phyloP scores from a whole-genome alignment of 2,888 invertebrate species.

The Augiades crinisus region DNA sequence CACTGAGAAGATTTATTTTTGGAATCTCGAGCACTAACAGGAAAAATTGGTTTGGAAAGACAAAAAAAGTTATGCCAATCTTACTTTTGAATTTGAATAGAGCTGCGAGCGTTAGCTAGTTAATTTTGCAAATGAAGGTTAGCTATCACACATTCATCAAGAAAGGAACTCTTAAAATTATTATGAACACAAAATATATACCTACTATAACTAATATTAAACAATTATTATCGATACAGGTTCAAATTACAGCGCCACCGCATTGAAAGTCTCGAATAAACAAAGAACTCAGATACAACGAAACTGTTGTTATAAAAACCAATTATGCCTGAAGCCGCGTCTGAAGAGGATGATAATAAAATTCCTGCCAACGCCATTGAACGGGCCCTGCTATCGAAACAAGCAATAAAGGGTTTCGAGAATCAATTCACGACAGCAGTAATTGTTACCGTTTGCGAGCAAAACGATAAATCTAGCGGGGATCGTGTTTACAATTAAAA shows the following conservation, averaged over 20 bases:
- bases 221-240: background rate
- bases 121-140: too few relatives aligned
- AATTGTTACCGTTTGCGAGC: conserved; percentile 37
- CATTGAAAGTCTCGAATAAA: conserved; percentile 21
- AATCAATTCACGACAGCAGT: conserved; percentile 37
- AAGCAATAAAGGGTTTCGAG: conserved; percentile 36
- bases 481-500: conserved; percentile 37
- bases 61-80: too few relatives aligned
- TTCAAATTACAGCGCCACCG: conserved; percentile 4
- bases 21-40: too few relatives aligned
- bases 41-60: too few relatives aligned
- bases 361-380: conserved; percentile 25
- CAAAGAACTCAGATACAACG: conserved; percentile 16
- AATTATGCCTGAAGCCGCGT: conserved; percentile 29
- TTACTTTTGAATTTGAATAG: too few relatives aligned
- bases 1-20: too few relatives aligned
- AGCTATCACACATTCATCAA: too few relatives aligned
- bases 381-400: conserved; percentile 27
- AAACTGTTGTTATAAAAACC: conserved; percentile 27
- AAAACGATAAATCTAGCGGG: conserved; percentile 37
- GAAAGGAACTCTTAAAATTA: too few relatives aligned
- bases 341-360: conserved; percentile 34
- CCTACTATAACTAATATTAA: too few relatives aligned
- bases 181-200: too few relatives aligned
- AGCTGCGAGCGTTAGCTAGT: too few relatives aligned